Evolutionary conservation across 2,888 invertebrate species (phyloP).

Genomic region (Spisula solida): DNA sequence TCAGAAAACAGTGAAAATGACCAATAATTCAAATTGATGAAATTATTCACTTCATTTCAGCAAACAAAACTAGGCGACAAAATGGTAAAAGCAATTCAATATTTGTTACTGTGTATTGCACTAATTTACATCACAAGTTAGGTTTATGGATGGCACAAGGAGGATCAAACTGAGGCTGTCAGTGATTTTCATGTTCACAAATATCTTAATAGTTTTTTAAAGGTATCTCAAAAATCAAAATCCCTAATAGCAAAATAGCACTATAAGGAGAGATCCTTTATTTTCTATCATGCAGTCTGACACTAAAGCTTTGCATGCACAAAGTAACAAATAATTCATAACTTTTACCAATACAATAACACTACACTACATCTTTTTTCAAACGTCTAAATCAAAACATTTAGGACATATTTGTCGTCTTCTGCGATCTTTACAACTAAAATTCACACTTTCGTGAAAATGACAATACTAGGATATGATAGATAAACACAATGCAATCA

Average conservation of each 20-base stretch:
- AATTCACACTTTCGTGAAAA: slow-evolving; percentile 23
- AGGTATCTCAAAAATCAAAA: too few species aligned
- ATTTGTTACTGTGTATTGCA: background rate
- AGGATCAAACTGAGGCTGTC: too few species aligned
- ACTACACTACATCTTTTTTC: background rate
- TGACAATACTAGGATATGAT: background rate
- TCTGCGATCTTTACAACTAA: background rate
- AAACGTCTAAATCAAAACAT: slow-evolving; percentile 16
- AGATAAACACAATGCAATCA: background rate
- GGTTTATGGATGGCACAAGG: too few species aligned
- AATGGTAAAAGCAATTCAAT: background rate
- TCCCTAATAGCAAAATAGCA: too few species aligned
- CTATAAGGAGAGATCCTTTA: too few species aligned
- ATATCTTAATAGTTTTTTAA: too few species aligned
- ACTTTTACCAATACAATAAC: background rate
- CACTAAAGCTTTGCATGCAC: background rate
- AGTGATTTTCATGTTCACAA: too few species aligned
- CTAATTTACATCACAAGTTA: too few species aligned
- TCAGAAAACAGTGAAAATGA: too few species aligned
- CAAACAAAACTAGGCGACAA: background rate
- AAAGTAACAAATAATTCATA: background rate
- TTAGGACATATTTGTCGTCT: slow-evolving; percentile 2
- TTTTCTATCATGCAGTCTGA: too few species aligned
- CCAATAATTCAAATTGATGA: background rate
- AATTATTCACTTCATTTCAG: background rate